These are phyloP conservation scores for Camelus bactrianus DNA, from an alignment of 2,113 vertebrate species.

Conservation along the genomic window DNA sequence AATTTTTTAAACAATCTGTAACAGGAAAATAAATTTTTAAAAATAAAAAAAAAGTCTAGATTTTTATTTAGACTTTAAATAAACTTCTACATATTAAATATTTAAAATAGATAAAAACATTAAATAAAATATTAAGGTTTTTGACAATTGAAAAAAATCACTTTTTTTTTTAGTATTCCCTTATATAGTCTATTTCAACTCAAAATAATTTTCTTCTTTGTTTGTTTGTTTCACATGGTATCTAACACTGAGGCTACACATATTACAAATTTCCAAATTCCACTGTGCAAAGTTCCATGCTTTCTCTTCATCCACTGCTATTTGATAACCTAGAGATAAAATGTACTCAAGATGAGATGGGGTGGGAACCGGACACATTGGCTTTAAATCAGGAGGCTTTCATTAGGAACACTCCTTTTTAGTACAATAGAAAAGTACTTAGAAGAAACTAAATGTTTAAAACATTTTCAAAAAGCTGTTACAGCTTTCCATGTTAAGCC, in stretches of 20 bases:
- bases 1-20: background rate
- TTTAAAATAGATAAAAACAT: background rate
- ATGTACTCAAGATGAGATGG: rapidly evolving
- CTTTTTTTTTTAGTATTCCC: background rate
- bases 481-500: background rate
- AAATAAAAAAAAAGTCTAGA: background rate
- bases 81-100: background rate
- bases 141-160: background rate
- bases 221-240: background rate
- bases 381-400: background rate
- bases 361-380: rapidly evolving
- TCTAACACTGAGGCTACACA: background rate
- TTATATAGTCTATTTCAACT: background rate
- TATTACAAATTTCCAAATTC: background rate
- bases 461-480: background rate
- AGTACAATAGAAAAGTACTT: background rate
- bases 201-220: background rate
- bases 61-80: background rate
- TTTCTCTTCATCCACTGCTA: background rate
- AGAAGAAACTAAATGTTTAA: background rate
- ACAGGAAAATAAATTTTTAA: background rate
- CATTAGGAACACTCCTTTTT: background rate
- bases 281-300: background rate
- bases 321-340: background rate
- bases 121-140: background rate